Evolutionary conservation across 1,140 invertebrate species (phyloP).

Genomic region (Neodiprion pinetum): DNA sequence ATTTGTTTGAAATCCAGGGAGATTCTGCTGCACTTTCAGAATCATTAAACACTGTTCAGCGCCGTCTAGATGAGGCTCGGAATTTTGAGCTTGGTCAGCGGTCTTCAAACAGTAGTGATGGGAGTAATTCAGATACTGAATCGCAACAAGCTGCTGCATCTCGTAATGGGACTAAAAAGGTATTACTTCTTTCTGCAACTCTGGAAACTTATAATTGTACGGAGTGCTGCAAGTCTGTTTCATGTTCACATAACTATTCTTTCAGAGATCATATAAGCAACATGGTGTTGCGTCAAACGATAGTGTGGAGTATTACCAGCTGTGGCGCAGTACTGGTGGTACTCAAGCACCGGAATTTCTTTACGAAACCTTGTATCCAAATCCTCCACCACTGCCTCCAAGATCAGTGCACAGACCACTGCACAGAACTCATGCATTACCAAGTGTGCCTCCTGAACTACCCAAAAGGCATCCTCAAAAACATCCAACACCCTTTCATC

Average conservation of each 20-base stretch:
- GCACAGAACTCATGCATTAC: slow-evolving; percentile 67
- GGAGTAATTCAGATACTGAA: slow-evolving; percentile 57
- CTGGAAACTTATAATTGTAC: not conserved
- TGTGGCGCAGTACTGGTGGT: slow-evolving; percentile 59
- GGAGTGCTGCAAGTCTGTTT: not conserved
- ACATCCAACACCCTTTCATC: slow-evolving; percentile 50
- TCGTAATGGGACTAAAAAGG: slow-evolving; percentile 43
- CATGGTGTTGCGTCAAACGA: slow-evolving; percentile 45
- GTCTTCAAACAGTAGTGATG: slow-evolving; percentile 54
- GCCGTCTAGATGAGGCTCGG: slow-evolving; percentile 38
- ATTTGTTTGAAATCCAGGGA: slow-evolving; percentile 49
- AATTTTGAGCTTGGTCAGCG: slow-evolving; percentile 45
- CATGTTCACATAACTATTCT: slow-evolving; percentile 13
- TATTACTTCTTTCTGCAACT: slow-evolving; percentile 21
- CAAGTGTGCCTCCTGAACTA: slow-evolving; percentile 53
- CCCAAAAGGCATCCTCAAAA: slow-evolving; percentile 64
- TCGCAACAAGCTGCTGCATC: slow-evolving; percentile 44
- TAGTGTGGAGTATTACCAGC: slow-evolving; percentile 56
- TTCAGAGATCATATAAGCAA: slow-evolving; percentile 40
- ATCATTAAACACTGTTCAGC: slow-evolving; percentile 36
- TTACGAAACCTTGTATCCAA: slow-evolving; percentile 50
- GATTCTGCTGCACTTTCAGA: slow-evolving; percentile 42
- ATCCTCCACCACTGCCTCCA: slow-evolving; percentile 62
- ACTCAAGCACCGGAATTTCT: slow-evolving; percentile 43
- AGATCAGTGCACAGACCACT: slow-evolving; percentile 67